These are phyloP conservation scores for Balearica regulorum DNA, from an alignment of 2,797 vertebrate species.

Conservation along the genomic window DNA sequence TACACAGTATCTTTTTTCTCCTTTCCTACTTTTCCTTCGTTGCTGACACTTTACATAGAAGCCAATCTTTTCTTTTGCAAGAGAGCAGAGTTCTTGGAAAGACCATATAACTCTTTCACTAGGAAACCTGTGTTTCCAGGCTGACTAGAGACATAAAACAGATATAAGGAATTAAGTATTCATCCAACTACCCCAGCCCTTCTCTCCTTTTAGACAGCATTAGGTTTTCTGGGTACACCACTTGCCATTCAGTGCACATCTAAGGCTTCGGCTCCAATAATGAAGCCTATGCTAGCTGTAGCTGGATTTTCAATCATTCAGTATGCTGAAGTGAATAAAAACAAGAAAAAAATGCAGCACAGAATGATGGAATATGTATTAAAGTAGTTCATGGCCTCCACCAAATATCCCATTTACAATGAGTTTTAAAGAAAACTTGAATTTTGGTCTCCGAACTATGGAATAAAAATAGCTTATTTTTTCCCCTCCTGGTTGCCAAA, in stretches of 20 bases:
- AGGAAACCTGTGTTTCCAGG: conserved; percentile 45
- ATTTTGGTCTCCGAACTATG: conserved; percentile 11
- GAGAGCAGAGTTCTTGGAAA: conserved; percentile 51
- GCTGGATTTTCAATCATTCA: conserved; percentile 60
- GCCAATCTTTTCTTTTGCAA: conserved; percentile 18
- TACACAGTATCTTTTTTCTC: not conserved
- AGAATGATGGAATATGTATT: conserved; percentile 28
- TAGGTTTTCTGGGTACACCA: conserved; percentile 33
- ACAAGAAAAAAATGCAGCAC: conserved; percentile 18
- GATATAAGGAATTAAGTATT: conserved; percentile 51
- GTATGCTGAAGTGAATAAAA: conserved; percentile 35
- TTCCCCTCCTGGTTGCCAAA: conserved; percentile 37
- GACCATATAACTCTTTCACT: not conserved
- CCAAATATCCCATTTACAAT: conserved; percentile 21
- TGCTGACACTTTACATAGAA: conserved; percentile 1
- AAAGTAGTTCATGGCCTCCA: conserved; percentile 27
- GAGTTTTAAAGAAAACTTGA: conserved; percentile 51
- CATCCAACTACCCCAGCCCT: conserved; percentile 7
- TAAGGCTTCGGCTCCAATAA: conserved; percentile 39
- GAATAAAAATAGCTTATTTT: conserved; percentile 30
- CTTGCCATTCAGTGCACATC: conserved; percentile 58
- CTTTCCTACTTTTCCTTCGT: not conserved
- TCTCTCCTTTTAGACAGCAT: not conserved
- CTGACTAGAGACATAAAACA: conserved; percentile 52
- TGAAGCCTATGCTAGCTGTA: conserved; percentile 8